phyloP scores from a whole-genome alignment of 2,888 invertebrate species.

The Brachyptera putata region DNA sequence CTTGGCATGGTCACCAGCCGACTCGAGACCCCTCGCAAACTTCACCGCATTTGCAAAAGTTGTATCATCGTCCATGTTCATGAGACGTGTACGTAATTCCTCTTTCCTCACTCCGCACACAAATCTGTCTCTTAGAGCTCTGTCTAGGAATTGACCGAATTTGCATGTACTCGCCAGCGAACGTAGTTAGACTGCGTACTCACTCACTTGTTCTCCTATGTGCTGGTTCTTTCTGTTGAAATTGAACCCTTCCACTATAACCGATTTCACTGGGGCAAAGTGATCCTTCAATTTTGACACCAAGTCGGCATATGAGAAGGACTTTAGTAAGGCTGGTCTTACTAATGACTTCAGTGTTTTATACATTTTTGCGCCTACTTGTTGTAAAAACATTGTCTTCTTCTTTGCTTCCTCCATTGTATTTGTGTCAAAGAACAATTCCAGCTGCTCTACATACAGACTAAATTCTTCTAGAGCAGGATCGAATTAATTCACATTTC shows the following conservation, averaged over 20 bases:
- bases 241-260: neutral
- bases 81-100: neutral
- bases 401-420: neutral
- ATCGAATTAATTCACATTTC: neutral
- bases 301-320: neutral
- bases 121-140: no score
- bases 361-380: neutral
- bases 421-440: neutral
- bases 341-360: neutral
- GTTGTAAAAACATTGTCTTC: neutral
- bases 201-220: neutral
- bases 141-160: neutral
- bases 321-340: neutral
- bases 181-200: neutral
- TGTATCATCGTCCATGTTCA: neutral
- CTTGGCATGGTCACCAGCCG: neutral
- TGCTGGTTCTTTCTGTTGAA: neutral
- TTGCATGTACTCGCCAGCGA: neutral
- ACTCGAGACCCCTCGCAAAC: neutral
- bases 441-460: neutral
- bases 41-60: neutral
- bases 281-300: neutral
- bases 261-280: neutral
- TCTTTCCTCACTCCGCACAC: neutral
- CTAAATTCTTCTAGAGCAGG: neutral